Percentiles rank a stretch among this genome's conserved stretches.
Conservation (phyloP, 2,888 invertebrate genomes). For the Synergus itoensis region DNA sequence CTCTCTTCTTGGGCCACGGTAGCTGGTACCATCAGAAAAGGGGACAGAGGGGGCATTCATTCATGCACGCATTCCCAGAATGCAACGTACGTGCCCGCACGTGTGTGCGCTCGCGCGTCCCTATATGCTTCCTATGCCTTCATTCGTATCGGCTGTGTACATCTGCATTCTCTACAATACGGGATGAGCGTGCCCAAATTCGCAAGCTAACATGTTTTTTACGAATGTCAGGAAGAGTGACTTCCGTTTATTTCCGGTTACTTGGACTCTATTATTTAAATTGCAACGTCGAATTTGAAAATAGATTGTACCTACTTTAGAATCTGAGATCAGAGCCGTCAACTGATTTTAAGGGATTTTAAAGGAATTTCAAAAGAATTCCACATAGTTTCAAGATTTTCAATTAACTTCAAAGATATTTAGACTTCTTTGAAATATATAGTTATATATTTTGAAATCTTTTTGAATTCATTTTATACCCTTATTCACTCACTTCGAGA, state of each 20-base stretch:
- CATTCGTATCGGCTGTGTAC: constrained; percentile 19
- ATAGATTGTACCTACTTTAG: too few relatives aligned
- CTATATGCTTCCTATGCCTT: constrained; percentile 3
- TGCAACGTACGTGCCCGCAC: constrained; percentile 53
- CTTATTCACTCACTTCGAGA: too few relatives aligned
- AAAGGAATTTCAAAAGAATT: too few relatives aligned
- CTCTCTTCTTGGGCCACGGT: constrained; percentile 42
- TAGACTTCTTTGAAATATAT: too few relatives aligned
- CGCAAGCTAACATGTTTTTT: background rate
- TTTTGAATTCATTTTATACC: too few relatives aligned
- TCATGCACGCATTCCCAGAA: constrained; percentile 73
- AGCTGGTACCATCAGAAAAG: constrained; percentile 49
- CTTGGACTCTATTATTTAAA: too few relatives aligned
- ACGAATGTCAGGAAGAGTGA: background rate
- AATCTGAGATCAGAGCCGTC: too few relatives aligned
- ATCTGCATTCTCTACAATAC: constrained; percentile 37
- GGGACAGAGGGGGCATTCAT: constrained; percentile 72
- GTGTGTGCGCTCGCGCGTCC: constrained; percentile 43
- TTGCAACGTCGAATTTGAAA: too few relatives aligned
- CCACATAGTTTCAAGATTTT: too few relatives aligned
- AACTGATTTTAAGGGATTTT: too few relatives aligned
- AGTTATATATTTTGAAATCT: too few relatives aligned
- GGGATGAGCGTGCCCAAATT: constrained; percentile 13
- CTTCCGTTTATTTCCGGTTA: background rate
- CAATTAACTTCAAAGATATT: too few relatives aligned